Base-by-base conservation (phyloP, 2,888 invertebrate species). In the Torymus tubicola region DNA sequence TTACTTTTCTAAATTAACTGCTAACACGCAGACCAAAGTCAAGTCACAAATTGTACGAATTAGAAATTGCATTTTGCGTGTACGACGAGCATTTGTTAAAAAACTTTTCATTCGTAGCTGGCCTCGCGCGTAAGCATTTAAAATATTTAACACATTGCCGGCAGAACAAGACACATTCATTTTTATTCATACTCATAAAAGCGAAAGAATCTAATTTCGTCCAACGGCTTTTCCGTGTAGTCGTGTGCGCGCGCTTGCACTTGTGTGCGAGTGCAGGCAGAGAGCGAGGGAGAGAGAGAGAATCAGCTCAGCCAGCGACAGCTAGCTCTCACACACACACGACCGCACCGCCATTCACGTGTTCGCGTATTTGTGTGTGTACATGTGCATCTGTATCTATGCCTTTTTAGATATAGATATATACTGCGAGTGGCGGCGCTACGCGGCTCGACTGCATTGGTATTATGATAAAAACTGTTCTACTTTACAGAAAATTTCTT, bases 191-290 rank as follows among this genome's bases (percentile, higher is more conserved):
- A 60, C 55, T 18, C 69, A 24, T 50, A 79, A 78, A 69, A 74
- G 24, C 52, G 21, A 69, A 70, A 79, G 58, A 74, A 79, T 79
- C 74, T 64, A 74, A 79, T 74, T 79, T 79, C 52, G 64, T 55
- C 69, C n/a, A 58, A 64, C 63, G 55, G 64, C 55, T 53, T 77
- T 69, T 53, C 61, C 69, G 31, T 61, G 13, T 55, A 31, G 52
- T 72, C 42, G 61, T 58, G 42, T 42, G 42, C 10, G 42, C 8
- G 42, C 8, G 42, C 42, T 0, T 42, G 42, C 42, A 42, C 42
- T 42, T 42, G 42, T 42, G 42, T 42, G n/a, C n/a, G 42, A 42
- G 42, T 42, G 42, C 42, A 42, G 42, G 10, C 8, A 42, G 42
- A 3, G 31, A 31, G 31, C 31, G 31, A 31, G 31, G 2, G 31